Conservation (phyloP, 1,140 invertebrate genomes). For the Plectrocnemia conspersa region DNA sequence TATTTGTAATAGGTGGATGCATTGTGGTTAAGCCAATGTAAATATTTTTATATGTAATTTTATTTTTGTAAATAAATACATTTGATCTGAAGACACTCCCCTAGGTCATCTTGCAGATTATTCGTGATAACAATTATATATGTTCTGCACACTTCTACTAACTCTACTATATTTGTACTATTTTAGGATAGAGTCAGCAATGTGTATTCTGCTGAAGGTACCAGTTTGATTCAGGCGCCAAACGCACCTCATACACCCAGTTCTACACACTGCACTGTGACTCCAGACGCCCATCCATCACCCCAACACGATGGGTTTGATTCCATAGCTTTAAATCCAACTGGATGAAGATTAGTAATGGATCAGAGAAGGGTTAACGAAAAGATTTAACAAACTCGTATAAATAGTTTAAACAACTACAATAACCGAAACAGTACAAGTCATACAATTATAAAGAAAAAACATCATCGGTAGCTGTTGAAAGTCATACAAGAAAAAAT, state of each 20-base stretch:
- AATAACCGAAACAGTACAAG: slow-evolving; percentile 16
- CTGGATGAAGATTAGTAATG: slow-evolving; percentile 39
- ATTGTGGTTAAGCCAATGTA: too few species aligned
- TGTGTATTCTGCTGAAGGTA: slow-evolving; percentile 54
- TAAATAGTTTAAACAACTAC: slow-evolving; percentile 22
- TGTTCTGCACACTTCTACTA: background rate
- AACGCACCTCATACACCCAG: slow-evolving; percentile 45
- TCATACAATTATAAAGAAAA: background rate
- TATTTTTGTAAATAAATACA: too few species aligned
- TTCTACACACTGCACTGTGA: slow-evolving; percentile 43
- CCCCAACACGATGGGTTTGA: slow-evolving; percentile 51
- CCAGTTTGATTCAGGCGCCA: slow-evolving; percentile 52
- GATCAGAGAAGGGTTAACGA: background rate
- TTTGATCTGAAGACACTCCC: too few species aligned
- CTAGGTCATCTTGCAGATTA: too few species aligned
- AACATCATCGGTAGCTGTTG: background rate
- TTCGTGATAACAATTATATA: too few species aligned
- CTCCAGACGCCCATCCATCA: slow-evolving; percentile 46
- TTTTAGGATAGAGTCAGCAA: slow-evolving; percentile 54
- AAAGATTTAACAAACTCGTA: slow-evolving; percentile 8
- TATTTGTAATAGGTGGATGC: too few species aligned
- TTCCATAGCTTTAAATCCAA: slow-evolving; percentile 48
- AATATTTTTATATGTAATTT: too few species aligned
- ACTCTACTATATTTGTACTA: slow-evolving; percentile 6
- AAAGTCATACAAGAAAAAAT: slow-evolving; percentile 7